Percentiles rank a stretch among this genome's conserved stretches.
These are phyloP conservation scores for Odontamblyopus rebecca DNA, from an alignment of 2,797 vertebrate species.

Conservation along the genomic window DNA sequence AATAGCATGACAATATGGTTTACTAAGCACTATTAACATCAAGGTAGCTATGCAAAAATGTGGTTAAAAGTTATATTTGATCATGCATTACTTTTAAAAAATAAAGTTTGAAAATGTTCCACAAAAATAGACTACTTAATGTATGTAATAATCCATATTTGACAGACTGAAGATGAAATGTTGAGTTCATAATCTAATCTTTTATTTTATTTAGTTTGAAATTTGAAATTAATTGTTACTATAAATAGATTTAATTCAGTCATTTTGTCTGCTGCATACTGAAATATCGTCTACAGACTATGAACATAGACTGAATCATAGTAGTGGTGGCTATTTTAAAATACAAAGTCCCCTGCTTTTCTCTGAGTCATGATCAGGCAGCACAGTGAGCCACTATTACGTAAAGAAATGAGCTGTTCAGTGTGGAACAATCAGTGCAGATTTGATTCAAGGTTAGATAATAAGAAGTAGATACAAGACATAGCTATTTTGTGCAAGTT, in stretches of 20 bases:
- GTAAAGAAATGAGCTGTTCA: background rate
- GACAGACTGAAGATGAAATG: background rate
- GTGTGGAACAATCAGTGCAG: slow-evolving; percentile 1
- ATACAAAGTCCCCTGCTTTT: slow-evolving; percentile 2
- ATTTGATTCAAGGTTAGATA: slow-evolving; percentile 6
- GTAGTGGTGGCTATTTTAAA: background rate
- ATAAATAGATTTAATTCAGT: background rate
- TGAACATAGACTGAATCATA: background rate
- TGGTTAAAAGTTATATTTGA: background rate
- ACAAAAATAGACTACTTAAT: background rate
- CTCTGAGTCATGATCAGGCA: background rate
- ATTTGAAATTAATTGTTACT: background rate
- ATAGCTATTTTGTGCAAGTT: background rate
- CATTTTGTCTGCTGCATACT: background rate
- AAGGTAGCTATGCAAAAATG: background rate
- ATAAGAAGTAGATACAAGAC: background rate
- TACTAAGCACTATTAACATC: background rate
- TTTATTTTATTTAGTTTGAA: too few relatives aligned
- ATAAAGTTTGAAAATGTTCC: background rate
- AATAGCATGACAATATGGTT: background rate
- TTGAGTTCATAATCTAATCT: background rate
- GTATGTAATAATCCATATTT: background rate
- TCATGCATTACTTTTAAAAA: background rate
- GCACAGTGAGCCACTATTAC: background rate
- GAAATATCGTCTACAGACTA: too few relatives aligned